phyloP scores from a whole-genome alignment of 2,113 vertebrate species.

The Bungarus multicinctus region DNA sequence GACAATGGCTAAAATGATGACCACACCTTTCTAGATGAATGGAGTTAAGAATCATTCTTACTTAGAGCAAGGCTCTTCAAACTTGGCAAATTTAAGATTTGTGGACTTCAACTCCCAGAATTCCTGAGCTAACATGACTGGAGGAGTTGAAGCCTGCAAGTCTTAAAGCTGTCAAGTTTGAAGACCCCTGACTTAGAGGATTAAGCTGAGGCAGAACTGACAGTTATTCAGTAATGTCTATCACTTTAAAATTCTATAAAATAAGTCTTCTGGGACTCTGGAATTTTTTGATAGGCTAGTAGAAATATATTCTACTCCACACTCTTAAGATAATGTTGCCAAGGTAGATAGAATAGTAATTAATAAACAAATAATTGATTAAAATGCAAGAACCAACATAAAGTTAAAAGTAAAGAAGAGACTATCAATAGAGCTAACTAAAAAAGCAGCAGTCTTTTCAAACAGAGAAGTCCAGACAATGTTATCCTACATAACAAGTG shows the following conservation, averaged over 20 bases:
- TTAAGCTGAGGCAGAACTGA: not conserved
- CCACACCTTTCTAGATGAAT: not conserved
- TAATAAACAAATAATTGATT: not conserved
- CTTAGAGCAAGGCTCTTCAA: too few species aligned
- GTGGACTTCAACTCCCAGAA: too few species aligned
- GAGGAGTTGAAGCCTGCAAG: too few species aligned
- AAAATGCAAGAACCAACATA: not conserved
- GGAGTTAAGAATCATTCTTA: not conserved
- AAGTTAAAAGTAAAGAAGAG: not conserved
- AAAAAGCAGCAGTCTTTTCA: not conserved
- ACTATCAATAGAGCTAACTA: not conserved
- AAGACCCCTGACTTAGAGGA: too few species aligned
- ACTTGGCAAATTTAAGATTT: too few species aligned
- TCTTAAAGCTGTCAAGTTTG: too few species aligned
- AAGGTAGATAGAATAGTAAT: not conserved
- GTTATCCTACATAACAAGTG: too few species aligned
- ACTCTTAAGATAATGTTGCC: not conserved
- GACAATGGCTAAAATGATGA: not conserved
- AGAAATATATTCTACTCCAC: not conserved
- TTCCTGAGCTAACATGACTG: too few species aligned
- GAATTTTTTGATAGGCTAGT: not conserved
- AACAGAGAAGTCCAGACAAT: not conserved
- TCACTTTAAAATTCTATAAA: not conserved
- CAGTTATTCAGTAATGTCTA: not conserved
- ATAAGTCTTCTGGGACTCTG: not conserved